phyloP scores from a whole-genome alignment of 1,140 invertebrate species.

The Holotrichia oblita region DNA sequence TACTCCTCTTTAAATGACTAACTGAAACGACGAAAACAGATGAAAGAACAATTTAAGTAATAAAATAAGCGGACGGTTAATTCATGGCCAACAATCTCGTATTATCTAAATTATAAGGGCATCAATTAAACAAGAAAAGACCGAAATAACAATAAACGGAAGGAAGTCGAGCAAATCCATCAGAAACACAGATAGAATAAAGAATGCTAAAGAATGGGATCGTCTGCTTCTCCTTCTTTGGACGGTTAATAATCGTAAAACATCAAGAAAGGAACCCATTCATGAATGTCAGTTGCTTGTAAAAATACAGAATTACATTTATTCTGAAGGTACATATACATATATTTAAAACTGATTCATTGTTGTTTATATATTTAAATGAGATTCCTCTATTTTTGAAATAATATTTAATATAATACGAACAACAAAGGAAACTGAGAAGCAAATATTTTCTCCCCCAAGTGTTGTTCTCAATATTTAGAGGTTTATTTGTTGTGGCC shows the following conservation, averaged over 20 bases:
- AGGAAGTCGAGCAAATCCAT: constrained; percentile 23
- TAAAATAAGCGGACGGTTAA: constrained; percentile 10
- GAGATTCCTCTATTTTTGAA: too few relatives aligned
- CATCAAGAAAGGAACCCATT: background rate
- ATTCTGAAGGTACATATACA: too few relatives aligned
- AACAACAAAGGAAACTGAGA: constrained; percentile 2
- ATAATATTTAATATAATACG: too few relatives aligned
- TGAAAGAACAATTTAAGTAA: constrained; percentile 25
- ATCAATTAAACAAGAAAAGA: constrained; percentile 27
- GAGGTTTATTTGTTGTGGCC: constrained; percentile 29
- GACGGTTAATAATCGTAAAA: constrained; percentile 24
- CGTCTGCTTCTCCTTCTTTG: background rate
- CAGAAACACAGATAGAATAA: background rate
- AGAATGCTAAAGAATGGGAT: constrained; percentile 11
- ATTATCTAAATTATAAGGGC: constrained; percentile 30
- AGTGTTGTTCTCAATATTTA: background rate
- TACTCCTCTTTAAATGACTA: background rate
- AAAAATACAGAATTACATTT: too few relatives aligned
- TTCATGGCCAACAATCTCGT: constrained; percentile 10
- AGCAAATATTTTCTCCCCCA: background rate
- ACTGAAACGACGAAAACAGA: background rate
- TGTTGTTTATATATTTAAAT: too few relatives aligned
- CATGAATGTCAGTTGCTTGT: background rate
- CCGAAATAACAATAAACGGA: constrained; percentile 27
- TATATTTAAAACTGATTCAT: too few relatives aligned